phyloP scores from a whole-genome alignment of 1,140 invertebrate genomes.

The Neotoxoptera formosana region DNA sequence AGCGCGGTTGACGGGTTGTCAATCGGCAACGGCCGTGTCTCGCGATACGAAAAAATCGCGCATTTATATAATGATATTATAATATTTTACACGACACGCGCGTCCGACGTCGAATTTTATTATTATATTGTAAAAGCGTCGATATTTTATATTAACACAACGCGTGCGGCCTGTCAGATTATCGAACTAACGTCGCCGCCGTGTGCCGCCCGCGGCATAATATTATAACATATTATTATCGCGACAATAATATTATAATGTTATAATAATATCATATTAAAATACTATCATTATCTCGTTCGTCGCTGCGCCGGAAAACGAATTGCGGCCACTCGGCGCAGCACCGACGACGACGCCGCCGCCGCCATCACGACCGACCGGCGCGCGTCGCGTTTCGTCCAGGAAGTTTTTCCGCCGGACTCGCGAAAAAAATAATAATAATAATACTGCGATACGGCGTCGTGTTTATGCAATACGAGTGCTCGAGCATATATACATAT shows the following conservation, averaged over 20 bases:
- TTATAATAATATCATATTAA: no score
- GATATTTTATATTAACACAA: neutral
- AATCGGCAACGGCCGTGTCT: neutral
- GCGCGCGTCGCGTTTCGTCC: neutral
- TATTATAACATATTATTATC: neutral
- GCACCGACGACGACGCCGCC: neutral
- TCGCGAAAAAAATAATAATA: neutral
- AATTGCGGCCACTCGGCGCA: neutral
- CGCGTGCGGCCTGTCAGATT: neutral
- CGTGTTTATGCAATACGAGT: conserved; percentile 45
- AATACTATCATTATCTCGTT: no score
- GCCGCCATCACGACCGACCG: no score
- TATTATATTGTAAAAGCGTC: neutral
- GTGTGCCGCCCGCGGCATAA: neutral
- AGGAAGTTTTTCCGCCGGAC: neutral
- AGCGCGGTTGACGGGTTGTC: neutral
- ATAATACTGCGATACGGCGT: conserved; percentile 43
- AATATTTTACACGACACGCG: neutral
- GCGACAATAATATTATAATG: neutral
- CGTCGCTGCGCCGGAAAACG: neutral
- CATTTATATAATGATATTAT: neutral
- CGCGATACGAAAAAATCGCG: neutral
- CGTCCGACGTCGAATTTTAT: neutral
- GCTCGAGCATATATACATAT: neutral
- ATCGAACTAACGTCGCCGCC: neutral